These are phyloP conservation scores for Scyliorhinus canicula DNA, from an alignment of 2,797 vertebrate species.

Conservation along the genomic window DNA sequence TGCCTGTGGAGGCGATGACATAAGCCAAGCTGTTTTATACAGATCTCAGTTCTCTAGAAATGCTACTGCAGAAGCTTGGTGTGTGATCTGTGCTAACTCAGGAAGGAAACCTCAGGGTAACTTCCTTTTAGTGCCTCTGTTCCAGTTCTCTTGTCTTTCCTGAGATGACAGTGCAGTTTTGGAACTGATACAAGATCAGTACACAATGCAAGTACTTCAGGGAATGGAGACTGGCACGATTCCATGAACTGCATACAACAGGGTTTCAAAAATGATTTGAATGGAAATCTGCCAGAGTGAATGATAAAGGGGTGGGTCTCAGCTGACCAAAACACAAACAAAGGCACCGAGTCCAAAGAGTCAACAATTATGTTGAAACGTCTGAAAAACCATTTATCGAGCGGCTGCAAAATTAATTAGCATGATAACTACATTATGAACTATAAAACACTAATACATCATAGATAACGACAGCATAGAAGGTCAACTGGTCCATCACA, in stretches of 20 bases:
- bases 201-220: neutral
- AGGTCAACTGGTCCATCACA: neutral
- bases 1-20: too few relatives aligned
- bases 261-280: neutral
- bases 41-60: neutral
- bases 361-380: neutral
- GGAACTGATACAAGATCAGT: neutral
- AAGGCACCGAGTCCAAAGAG: neutral
- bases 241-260: neutral
- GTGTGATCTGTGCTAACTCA: neutral
- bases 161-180: neutral
- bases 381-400: neutral
- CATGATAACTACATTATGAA: neutral
- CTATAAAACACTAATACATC: neutral
- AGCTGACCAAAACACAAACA: neutral
- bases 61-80: neutral
- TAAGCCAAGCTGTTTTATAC: neutral
- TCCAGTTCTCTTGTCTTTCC: neutral
- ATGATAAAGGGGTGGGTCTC: neutral
- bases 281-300: neutral
- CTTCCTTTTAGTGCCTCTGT: neutral
- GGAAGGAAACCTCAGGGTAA: neutral
- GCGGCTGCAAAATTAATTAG: neutral
- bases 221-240: neutral
- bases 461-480: neutral